These are phyloP conservation scores for Rissa tridactyla DNA, from an alignment of 2,113 vertebrate genomes.

Conservation along the genomic window DNA sequence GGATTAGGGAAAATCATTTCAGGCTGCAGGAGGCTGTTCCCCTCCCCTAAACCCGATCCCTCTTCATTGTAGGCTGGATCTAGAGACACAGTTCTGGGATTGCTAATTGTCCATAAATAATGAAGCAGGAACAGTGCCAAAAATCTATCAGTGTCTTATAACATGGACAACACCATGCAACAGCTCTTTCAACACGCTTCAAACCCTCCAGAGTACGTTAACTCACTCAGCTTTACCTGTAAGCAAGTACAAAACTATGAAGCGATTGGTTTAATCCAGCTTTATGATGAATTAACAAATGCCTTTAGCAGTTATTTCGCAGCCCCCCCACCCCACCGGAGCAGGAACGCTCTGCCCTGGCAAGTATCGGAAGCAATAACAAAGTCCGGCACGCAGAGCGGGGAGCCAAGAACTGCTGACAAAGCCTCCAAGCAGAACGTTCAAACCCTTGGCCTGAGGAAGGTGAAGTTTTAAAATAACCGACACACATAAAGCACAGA, in stretches of 20 bases:
- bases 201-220: accelerated
- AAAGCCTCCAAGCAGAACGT: accelerated
- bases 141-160: accelerated
- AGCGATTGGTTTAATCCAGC: accelerated
- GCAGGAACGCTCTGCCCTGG: accelerated
- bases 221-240: not conserved
- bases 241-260: not conserved
- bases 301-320: not conserved
- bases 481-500: not conserved
- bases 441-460: not conserved
- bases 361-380: accelerated
- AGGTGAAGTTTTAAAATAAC: not conserved
- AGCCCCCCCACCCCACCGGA: no score
- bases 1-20: accelerated
- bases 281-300: accelerated
- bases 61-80: accelerated
- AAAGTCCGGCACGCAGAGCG: accelerated
- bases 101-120: accelerated
- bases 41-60: accelerated
- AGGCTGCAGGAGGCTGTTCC: accelerated
- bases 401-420: not conserved
- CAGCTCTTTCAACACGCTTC: accelerated
- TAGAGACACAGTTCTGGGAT: not conserved
- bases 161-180: accelerated
- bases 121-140: accelerated